Evolutionary conservation across 2,888 invertebrate species (phyloP).

Genomic region (Oscheius sp.): DNA sequence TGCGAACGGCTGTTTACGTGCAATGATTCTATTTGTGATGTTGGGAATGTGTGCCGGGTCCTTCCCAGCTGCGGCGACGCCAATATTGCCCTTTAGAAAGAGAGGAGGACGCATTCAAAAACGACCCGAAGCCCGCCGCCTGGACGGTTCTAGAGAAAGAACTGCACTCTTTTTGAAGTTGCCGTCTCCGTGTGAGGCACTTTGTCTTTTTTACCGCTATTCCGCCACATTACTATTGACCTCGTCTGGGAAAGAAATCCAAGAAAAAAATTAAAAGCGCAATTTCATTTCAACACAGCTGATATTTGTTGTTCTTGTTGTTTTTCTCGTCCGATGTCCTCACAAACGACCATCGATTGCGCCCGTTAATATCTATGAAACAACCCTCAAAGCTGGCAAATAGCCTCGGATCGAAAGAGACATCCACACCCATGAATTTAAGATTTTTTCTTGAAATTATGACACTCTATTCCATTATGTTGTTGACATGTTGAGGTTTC

Average conservation of each 20-base stretch:
- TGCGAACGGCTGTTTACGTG: conserved; percentile 3
- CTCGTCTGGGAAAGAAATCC: neutral
- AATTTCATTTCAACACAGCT: no score
- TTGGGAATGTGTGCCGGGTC: conserved; percentile 4
- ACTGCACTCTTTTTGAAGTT: neutral
- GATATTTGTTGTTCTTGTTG: no score
- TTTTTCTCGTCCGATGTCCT: neutral
- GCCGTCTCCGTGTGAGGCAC: neutral
- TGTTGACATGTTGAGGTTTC: conserved; percentile 12
- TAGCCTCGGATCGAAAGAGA: conserved; percentile 5
- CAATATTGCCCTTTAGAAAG: no score
- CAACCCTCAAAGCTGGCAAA: conserved; percentile 20
- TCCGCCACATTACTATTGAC: no score
- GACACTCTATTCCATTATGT: neutral
- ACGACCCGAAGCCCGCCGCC: neutral
- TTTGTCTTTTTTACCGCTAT: no score
- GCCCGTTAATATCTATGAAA: conserved; percentile 28
- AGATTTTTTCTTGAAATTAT: conserved; percentile 8
- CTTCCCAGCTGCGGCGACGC: conserved; percentile 30
- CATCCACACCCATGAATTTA: conserved; percentile 9
- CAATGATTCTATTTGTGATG: neutral
- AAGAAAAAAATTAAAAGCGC: no score
- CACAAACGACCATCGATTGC: conserved; percentile 26
- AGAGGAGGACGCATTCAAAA: neutral
- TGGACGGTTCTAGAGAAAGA: conserved; percentile 15